Evolutionary conservation across 64 coral and sea anemone species (phyloP).

Genomic region (Trachythela sp.): DNA sequence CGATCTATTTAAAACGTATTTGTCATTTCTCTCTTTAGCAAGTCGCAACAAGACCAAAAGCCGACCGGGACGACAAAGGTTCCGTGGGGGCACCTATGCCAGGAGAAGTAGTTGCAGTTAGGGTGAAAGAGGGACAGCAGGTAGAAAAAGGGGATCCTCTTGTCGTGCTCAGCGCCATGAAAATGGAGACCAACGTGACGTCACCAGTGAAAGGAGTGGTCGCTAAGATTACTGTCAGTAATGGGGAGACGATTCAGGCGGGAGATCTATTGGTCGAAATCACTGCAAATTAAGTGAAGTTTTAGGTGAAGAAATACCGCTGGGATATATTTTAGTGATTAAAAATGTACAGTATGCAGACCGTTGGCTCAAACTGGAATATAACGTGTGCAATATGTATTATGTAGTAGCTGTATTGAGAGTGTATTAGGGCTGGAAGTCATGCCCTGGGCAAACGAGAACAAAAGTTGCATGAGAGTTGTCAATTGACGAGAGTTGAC

Average conservation of each 20-base stretch:
- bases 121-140: slow-evolving; percentile 83
- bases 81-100: slow-evolving; percentile 98
- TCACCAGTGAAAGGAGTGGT: slow-evolving; percentile 69
- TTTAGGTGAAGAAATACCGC: neutral
- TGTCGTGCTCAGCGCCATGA: slow-evolving; percentile 96
- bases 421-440: no score
- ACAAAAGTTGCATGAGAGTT: no score
- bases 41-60: slow-evolving; percentile 69
- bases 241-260: slow-evolving; percentile 61
- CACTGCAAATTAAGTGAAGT: neutral
- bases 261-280: slow-evolving; percentile 82
- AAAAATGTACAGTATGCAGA: neutral
- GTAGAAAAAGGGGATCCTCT: slow-evolving; percentile 81
- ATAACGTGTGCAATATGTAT: no score
- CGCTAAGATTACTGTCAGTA: slow-evolving; percentile 53
- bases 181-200: slow-evolving; percentile 96
- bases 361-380: neutral
- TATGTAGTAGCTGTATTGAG: no score
- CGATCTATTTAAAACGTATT: no score
- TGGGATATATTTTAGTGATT: neutral
- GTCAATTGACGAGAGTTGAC: no score
- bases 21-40: slow-evolving; percentile 37
- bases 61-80: slow-evolving; percentile 67
- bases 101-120: slow-evolving; percentile 76
- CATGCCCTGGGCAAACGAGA: no score